phyloP scores from a whole-genome alignment of 2,113 vertebrate species.

The Gavialis gangeticus region DNA sequence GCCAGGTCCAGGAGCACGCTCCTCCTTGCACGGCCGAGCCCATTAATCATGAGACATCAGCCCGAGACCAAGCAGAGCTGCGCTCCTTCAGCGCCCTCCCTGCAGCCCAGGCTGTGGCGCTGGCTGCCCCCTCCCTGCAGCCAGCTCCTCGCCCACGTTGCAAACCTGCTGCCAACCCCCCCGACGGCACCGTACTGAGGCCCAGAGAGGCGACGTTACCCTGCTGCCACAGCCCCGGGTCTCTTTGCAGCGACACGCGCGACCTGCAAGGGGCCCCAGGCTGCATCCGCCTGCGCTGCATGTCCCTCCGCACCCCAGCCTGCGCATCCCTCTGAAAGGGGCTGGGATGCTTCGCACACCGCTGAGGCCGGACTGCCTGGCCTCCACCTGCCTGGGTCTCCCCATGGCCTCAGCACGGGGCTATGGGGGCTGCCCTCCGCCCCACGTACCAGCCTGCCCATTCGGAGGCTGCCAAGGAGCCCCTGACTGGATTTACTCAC shows the following conservation, averaged over 20 bases:
- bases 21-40: accelerated
- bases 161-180: too few species aligned
- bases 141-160: too few species aligned
- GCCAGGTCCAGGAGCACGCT: background rate
- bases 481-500: background rate
- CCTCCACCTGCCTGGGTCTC: too few species aligned
- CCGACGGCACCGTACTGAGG: too few species aligned
- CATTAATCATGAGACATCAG: accelerated
- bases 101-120: accelerated
- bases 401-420: too few species aligned
- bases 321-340: too few species aligned
- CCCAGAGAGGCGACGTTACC: too few species aligned
- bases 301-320: accelerated
- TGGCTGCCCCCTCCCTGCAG: too few species aligned
- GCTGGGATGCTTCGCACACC: too few species aligned
- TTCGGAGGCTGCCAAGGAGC: too few species aligned
- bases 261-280: background rate
- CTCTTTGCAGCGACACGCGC: accelerated
- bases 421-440: too few species aligned
- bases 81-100: background rate
- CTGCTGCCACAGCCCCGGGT: accelerated
- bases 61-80: background rate
- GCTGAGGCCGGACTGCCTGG: too few species aligned
- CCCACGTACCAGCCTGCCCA: background rate
- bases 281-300: accelerated